Evolutionary conservation across 2,797 vertebrate genomes (phyloP).

Genomic region (Gila robusta): DNA sequence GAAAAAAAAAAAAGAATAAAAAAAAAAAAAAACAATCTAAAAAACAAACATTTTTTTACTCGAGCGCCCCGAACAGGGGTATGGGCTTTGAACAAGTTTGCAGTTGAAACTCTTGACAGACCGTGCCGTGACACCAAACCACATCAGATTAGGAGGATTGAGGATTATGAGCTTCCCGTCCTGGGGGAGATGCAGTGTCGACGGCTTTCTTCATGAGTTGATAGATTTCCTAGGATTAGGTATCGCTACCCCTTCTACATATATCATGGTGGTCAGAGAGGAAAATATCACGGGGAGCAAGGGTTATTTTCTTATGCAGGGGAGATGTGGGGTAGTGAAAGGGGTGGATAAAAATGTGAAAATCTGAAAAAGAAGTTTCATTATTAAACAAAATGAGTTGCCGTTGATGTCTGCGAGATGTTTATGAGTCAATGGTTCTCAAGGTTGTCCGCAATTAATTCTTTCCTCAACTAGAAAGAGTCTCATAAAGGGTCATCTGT

Average conservation of each 20-base stretch:
- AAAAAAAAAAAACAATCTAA: no score
- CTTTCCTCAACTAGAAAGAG: conserved; percentile 4
- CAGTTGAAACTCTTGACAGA: conserved; percentile 26
- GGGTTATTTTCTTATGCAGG: neutral
- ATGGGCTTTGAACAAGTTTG: no score
- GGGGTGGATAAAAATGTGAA: conserved; percentile 8
- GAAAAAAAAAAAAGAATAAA: no score
- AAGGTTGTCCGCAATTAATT: conserved; percentile 27
- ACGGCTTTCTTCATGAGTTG: conserved; percentile 38
- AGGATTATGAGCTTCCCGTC: conserved; percentile 45
- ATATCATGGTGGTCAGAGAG: conserved; percentile 29
- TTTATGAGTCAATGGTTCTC: neutral
- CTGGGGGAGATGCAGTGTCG: conserved; percentile 25
- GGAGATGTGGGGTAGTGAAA: conserved; percentile 10
- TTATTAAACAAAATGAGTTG: neutral
- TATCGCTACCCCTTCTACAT: conserved; percentile 30
- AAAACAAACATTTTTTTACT: no score
- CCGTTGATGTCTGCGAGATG: neutral
- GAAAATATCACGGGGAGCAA: neutral
- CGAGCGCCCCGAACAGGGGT: no score
- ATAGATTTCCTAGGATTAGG: no score
- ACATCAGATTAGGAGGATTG: conserved; percentile 41
- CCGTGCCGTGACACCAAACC: conserved; percentile 10
- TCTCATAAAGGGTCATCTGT: neutral
- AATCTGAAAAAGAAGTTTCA: neutral